Base-by-base conservation (phyloP, 92 coral and sea anemone genomes). In the Parazoanthus darwini region DNA sequence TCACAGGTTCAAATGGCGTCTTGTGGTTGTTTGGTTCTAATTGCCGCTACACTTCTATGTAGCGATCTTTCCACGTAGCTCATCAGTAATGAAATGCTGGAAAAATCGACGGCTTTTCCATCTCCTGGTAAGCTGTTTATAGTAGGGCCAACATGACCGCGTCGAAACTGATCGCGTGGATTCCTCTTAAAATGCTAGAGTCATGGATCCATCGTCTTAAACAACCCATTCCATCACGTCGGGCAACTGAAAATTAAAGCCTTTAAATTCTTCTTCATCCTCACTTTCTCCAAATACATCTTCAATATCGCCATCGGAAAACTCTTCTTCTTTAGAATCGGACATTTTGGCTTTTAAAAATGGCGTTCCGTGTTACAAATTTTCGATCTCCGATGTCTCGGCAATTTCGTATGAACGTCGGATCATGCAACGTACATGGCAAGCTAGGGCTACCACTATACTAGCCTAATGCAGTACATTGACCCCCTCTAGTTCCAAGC, bases 271-370 rank as follows among this genome's bases (percentile, higher is more conserved):
- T 29, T 89, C 90, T 65, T 92, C 89, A n/a, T 86, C 92, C 4
- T 90, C 73, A 16, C 78, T 66, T 84, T 92, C 90, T 50, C 86
- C 85, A 75, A 89, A 92, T 8, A 91, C 4, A 48, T 84, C 90
- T 25, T 91, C 91, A 42, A 78, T 26, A 73, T 87, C 85, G 22
- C 79, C 50, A 38, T 91, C 93, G 4, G 90, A 88, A 91, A 65
- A 81, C 2, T 39, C 42, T 18, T 81, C 76, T 36, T 82, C 86
- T 29, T 29, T 29, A 7, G 4, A 16, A 82, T 66, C 75, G 1
- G 86, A 22, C 86, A 82, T 82, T 82, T 38, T 20, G 85, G 51
- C 74, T 20, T 37, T 82, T 82, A 65, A 82, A 39, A 82, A 82
- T 81, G 56, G 50, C 18, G 35, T 63, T 38, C 0, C 36, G 54